These are phyloP conservation scores for mouse (Mus musculus) DNA, from an alignment of 2,113 vertebrate species.

Conservation along the genomic window GRCm39 chr8:59671001-59671500, in stretches of 20 bases:
- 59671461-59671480: constrained; percentile 45
- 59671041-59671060: background rate
- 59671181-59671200: constrained; percentile 39
- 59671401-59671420: constrained; percentile 57
- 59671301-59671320: background rate
- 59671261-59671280: constrained; percentile 30
- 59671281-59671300: constrained; percentile 36
- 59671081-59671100: constrained; percentile 48
- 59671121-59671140: background rate
- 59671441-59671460: constrained; percentile 59
- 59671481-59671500: constrained; percentile 62
- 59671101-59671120: constrained; percentile 1
- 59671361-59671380: constrained; percentile 43
- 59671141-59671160: background rate
- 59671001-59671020: constrained; percentile 12
- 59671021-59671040: background rate
- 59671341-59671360: constrained; percentile 50
- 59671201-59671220: constrained; percentile 37
- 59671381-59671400: constrained; percentile 61
- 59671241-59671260: constrained; percentile 48
- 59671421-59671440: constrained; percentile 57
- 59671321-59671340: constrained; percentile 57
- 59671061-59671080: constrained; percentile 17
- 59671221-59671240: background rate
- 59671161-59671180: constrained; percentile 52